These are phyloP conservation scores for Hippotragus niger DNA, from an alignment of 2,113 vertebrate species.

Conservation along the genomic window DNA sequence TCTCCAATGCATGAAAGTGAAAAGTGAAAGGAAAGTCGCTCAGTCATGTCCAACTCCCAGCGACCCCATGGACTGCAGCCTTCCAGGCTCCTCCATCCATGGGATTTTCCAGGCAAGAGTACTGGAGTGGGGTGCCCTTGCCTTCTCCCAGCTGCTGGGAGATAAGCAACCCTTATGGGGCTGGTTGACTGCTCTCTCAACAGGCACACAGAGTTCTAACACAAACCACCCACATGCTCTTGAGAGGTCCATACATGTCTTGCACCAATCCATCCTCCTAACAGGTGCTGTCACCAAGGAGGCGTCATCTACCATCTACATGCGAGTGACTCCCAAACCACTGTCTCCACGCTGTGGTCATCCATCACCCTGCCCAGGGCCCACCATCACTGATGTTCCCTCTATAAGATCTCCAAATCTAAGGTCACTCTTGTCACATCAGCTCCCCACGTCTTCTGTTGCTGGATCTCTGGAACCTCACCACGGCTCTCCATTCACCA, in stretches of 20 bases:
- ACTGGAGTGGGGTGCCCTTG: too few species aligned
- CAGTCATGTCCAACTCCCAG: too few species aligned
- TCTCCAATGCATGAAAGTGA: too few species aligned
- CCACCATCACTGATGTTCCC: accelerated
- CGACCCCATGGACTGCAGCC: too few species aligned
- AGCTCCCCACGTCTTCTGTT: not conserved
- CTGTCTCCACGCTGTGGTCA: not conserved
- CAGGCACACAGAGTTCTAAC: not conserved
- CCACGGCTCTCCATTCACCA: not conserved
- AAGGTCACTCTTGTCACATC: not conserved
- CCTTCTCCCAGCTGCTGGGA: not conserved
- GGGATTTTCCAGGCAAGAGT: too few species aligned
- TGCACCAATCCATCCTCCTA: accelerated
- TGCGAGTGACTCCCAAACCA: not conserved
- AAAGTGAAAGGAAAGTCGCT: too few species aligned
- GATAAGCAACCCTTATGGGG: not conserved
- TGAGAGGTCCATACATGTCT: too few species aligned
- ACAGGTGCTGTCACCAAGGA: accelerated
- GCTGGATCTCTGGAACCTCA: not conserved
- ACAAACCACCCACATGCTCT: not conserved
- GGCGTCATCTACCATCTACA: not conserved
- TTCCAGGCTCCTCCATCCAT: too few species aligned
- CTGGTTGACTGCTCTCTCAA: too few species aligned
- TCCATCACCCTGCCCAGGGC: not conserved
- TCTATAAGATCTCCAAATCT: not conserved